Percentiles rank a stretch among this genome's conserved stretches.
Evolutionary conservation across 2,113 vertebrate species (phyloP).

Genomic region (Mus spicilegus): DNA sequence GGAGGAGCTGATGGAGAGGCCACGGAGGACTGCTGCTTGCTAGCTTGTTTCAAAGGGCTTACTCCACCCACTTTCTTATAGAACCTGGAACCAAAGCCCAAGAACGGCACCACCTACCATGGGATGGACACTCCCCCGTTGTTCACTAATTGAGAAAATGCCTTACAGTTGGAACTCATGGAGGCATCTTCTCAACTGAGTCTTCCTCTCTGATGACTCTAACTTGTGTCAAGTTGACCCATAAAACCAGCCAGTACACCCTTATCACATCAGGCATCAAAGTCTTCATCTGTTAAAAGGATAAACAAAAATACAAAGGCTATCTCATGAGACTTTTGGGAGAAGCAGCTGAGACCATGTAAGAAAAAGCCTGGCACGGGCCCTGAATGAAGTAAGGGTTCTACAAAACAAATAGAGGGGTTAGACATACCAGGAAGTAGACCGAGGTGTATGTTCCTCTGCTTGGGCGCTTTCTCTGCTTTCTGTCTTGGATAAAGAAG

Average conservation of each 20-base stretch:
- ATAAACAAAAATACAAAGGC: background rate
- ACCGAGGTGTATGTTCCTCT: rapidly evolving
- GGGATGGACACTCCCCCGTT: background rate
- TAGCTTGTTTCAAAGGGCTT: background rate
- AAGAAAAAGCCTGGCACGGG: background rate
- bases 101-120: background rate
- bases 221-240: background rate
- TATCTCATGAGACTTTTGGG: background rate
- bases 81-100: background rate
- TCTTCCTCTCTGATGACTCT: background rate
- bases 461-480: background rate
- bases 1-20: background rate
- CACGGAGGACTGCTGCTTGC: background rate
- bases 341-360: background rate
- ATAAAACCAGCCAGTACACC: background rate
- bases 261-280: background rate
- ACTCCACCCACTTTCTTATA: background rate
- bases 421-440: rapidly evolving
- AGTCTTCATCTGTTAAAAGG: background rate
- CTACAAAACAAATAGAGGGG: background rate
- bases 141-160: background rate
- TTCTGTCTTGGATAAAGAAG: background rate
- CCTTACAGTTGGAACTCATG: background rate
- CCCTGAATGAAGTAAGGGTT: background rate
- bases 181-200: background rate